A percentile compares a stretch with the other conserved stretches of the same genome.
These are phyloP conservation scores for Scarus forsteni DNA, from an alignment of 2,797 vertebrate genomes.

Conservation along the genomic window DNA sequence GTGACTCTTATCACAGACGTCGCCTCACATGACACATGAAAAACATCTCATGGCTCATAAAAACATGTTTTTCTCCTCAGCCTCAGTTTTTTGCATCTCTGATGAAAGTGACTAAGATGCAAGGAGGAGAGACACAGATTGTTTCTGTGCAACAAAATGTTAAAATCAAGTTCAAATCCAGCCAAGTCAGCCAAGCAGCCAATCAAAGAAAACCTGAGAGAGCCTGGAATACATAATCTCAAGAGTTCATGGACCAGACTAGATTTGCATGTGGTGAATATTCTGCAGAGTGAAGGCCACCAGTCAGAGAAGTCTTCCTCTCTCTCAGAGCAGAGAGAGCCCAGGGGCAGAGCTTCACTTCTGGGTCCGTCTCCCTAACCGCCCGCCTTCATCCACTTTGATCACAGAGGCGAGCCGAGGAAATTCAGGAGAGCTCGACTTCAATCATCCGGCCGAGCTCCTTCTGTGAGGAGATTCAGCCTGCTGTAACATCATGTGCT, in stretches of 20 bases:
- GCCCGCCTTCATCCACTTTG: conserved; percentile 78
- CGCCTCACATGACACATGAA: no score
- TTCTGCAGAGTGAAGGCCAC: conserved; percentile 38
- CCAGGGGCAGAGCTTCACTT: conserved; percentile 64
- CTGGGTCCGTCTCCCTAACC: conserved; percentile 66
- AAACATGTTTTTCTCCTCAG: no score
- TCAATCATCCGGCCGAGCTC: conserved; percentile 66
- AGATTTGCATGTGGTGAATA: background rate
- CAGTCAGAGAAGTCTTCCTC: conserved; percentile 40
- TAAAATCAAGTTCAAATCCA: conserved; percentile 5
- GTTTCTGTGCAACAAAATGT: background rate
- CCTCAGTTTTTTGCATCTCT: no score
- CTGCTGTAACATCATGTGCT: conserved; percentile 51
- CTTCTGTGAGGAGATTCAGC: conserved; percentile 55
- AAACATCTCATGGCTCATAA: no score
- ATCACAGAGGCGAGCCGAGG: conserved; percentile 68
- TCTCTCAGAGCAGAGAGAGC: conserved; percentile 55
- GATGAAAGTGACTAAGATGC: no score
- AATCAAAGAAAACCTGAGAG: conserved; percentile 7
- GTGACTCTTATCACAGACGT: no score
- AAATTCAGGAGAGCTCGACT: conserved; percentile 72
- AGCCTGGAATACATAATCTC: background rate
- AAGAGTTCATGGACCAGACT: conserved; percentile 8
- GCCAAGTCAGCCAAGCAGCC: background rate
- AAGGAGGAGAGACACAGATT: no score